Base-by-base conservation (phyloP, 2,113 vertebrate species). In the Taurulus bubalis region DNA sequence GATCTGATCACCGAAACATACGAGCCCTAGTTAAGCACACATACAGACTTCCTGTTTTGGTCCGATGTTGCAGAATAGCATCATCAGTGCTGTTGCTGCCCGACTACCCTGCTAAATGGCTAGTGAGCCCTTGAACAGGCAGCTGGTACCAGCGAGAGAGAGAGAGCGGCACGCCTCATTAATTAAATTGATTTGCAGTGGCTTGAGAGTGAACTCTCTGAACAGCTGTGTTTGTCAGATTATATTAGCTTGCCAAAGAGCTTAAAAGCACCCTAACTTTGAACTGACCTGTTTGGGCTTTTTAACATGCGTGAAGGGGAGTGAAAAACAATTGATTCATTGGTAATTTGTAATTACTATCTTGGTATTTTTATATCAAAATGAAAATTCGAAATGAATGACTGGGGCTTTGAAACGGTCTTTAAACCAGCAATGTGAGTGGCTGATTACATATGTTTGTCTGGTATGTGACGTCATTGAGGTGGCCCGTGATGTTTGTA, bases 161-260 rank as follows among this genome's bases (percentile, higher is more conserved):
- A 71, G 51, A 24, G 51, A 26, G 51, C 9, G 75, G 82, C 90
- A 89, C 76, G 93, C 90, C 93, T 94, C 93, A 92, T 94, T 95
- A 93, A 93, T 93, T 92, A 90, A 90, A 95, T 94, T 86, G 91
- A 95, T 94, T 93, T 93, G 84, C 89, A 86, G 85, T 84, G 88
- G 93, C 89, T 90, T 78, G 93, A 94, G 91, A 92, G 91, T 90
- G 91, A 93, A 93, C 79, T 91, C 92, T 92, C 91, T 92, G 88
- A 95, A 94, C 94, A 94, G 94, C 94, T 94, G 93, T 92, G 90
- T 94, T 95, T 93, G 92, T 94, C 91, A 90, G 84, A 87, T 93
- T 91, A 82, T 87, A 87, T 94, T 90, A 93, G 90, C 85, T 74
- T 53, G 72, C 89, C 87, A 90, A 84, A 78, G 75, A 85, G 82